Base-by-base conservation (phyloP, 1,140 invertebrate species). In the Trachymyrmex cornetzi region DNA sequence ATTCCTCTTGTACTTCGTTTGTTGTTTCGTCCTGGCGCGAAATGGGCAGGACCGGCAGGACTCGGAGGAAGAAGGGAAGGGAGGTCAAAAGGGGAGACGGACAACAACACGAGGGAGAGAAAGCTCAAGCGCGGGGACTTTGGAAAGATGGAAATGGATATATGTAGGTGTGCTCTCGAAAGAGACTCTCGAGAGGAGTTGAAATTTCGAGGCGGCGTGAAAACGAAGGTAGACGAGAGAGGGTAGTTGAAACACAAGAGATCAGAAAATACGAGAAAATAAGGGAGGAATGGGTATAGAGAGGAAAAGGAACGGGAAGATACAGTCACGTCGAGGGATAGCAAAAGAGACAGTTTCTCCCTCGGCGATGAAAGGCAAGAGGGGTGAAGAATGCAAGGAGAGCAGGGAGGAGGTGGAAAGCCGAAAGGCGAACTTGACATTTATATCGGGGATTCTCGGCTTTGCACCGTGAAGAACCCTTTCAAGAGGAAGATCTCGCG, bases 371-470 rank as follows among this genome's bases (percentile, higher is more conserved):
- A 93, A 92, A 91, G 67, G 74, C 63, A 74, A 75, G 82, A 63
- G 75, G 64, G 79, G 57, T 12, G 53, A 77, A 71, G 63, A 57
- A 48, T 48, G 30, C 66, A 12, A 34, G n/a, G 63, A 19, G 55
- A 24, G 22, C 12, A 30, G 27, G 53, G 66, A 69, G 72, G 67
- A 88, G 85, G 89, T 89, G 89, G 87, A 93, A 95, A 95, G 94
- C 92, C 92, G 92, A 94, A 91, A 93, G 92, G 80, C 93, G 92
- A 95, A 95, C 92, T 94, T 94, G 94, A 95, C 95, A 94, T 95
- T 95, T 95, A 94, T 94, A 94, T 94, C 89, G 87, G 94, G 93
- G 93, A 95, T 95, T 95, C 94, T 93, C 94, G 94, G 94, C 94
- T 95, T 95, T 95, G 91, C 94, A 94, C 93, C 90, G 90, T 27